phyloP scores from a whole-genome alignment of 2,797 vertebrate species.

The Epinephelus malabaricus region DNA sequence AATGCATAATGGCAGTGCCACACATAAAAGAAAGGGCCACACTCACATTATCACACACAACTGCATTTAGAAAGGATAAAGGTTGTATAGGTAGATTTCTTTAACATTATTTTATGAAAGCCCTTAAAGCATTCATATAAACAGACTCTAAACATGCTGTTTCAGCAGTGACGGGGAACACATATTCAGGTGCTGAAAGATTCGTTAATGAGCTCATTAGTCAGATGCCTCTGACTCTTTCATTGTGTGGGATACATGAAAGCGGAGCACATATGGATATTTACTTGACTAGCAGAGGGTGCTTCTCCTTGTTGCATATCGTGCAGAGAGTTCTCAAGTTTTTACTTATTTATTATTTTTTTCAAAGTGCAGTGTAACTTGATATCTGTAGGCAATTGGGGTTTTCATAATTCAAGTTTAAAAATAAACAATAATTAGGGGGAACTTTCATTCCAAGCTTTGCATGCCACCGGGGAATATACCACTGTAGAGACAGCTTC shows the following conservation, averaged over 20 bases:
- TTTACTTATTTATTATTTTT: background rate
- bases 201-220: conserved; percentile 65
- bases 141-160: background rate
- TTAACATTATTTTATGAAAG: too few relatives aligned
- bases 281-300: conserved; percentile 5
- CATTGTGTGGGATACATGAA: conserved; percentile 14
- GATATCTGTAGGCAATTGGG: conserved; percentile 4
- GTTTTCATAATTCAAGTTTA: conserved; percentile 52
- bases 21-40: background rate
- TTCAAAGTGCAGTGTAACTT: background rate
- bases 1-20: background rate
- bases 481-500: conserved; percentile 24
- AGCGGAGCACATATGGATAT: conserved; percentile 25
- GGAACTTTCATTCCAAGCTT: conserved; percentile 23
- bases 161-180: conserved; percentile 9
- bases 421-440: conserved; percentile 70
- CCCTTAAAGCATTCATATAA: background rate
- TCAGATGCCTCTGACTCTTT: conserved; percentile 17
- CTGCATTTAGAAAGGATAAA: background rate
- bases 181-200: conserved; percentile 41
- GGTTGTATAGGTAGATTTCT: too few relatives aligned
- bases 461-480: conserved; percentile 27
- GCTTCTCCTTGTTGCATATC: background rate
- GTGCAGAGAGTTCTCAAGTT: conserved; percentile 5
- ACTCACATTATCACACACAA: background rate